These are phyloP conservation scores for Xanthorhoe designata DNA, from an alignment of 2,888 invertebrate species.

Conservation along the genomic window DNA sequence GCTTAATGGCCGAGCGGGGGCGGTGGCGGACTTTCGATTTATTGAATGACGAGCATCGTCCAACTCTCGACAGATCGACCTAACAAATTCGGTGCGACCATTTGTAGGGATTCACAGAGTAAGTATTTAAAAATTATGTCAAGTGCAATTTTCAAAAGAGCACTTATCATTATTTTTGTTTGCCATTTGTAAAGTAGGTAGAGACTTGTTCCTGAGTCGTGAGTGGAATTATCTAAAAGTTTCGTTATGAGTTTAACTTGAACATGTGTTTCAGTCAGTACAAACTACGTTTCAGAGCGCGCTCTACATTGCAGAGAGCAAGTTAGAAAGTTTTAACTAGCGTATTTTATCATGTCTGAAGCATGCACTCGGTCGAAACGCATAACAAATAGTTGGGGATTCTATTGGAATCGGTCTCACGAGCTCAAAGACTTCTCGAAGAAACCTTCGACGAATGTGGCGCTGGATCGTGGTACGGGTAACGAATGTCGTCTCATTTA, in stretches of 20 bases:
- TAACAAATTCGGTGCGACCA: constrained; percentile 51
- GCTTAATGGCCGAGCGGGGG: constrained; percentile 81
- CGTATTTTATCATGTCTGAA: constrained; percentile 39
- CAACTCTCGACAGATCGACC: constrained; percentile 47
- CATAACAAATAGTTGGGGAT: constrained; percentile 44
- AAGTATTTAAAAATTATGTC: constrained; percentile 26
- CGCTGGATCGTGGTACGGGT: constrained; percentile 66
- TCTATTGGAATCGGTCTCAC: constrained; percentile 38
- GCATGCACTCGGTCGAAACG: constrained; percentile 40
- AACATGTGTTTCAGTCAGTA: constrained; percentile 36
- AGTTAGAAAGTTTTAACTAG: constrained; percentile 42
- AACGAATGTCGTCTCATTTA: constrained; percentile 86
- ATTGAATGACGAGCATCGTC: constrained; percentile 65
- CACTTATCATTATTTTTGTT: constrained; percentile 6
- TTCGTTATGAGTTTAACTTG: constrained; percentile 29
- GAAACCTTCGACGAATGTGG: constrained; percentile 60
- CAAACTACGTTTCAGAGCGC: constrained; percentile 23
- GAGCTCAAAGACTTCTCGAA: constrained; percentile 45
- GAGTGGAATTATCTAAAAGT: constrained; percentile 32
- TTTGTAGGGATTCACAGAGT: constrained; percentile 26
- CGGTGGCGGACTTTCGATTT: constrained; percentile 70
- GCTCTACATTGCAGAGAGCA: constrained; percentile 34
- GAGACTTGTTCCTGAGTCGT: constrained; percentile 19
- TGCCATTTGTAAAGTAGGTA: neutral
- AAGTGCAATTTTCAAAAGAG: constrained; percentile 1